phyloP scores from a whole-genome alignment of 1,140 invertebrate species.

The Lordiphosa clarofinis region DNA sequence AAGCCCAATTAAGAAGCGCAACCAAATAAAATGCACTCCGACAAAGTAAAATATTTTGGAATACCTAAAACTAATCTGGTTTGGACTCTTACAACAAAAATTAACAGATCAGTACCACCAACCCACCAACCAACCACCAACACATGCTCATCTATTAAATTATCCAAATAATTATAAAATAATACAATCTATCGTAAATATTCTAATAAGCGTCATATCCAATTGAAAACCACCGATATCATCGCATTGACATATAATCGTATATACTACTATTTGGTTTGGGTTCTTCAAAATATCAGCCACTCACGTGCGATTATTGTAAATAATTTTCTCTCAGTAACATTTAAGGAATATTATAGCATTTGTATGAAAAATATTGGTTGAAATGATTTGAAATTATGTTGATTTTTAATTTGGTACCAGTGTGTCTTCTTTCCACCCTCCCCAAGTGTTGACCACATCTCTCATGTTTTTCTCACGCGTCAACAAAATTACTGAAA shows the following conservation, averaged over 20 bases:
- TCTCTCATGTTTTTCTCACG: not conserved
- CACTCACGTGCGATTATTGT: conserved; percentile 30
- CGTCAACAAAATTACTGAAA: conserved; percentile 2
- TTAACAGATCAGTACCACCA: conserved; percentile 32
- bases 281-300: conserved; percentile 54
- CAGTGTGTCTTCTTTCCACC: conserved; percentile 1
- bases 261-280: conserved; percentile 64
- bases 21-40: conserved; percentile 7
- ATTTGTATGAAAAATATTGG: conserved; percentile 21
- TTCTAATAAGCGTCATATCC: no score
- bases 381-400: conserved; percentile 26
- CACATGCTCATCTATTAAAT: conserved; percentile 42
- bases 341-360: conserved; percentile 45
- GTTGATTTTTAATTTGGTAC: conserved; percentile 10
- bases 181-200: not conserved
- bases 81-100: conserved; percentile 40
- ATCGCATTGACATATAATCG: conserved; percentile 25
- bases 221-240: conserved; percentile 1
- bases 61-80: conserved; percentile 5
- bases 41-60: conserved; percentile 2
- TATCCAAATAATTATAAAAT: conserved; percentile 23
- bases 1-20: no score
- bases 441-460: not conserved
- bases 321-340: conserved; percentile 33
- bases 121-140: conserved; percentile 28